Evolutionary conservation across 1,140 invertebrate species (phyloP), one percentile per base, ranked within the genome.

Genomic region (Chlorops oryzae): DNA sequence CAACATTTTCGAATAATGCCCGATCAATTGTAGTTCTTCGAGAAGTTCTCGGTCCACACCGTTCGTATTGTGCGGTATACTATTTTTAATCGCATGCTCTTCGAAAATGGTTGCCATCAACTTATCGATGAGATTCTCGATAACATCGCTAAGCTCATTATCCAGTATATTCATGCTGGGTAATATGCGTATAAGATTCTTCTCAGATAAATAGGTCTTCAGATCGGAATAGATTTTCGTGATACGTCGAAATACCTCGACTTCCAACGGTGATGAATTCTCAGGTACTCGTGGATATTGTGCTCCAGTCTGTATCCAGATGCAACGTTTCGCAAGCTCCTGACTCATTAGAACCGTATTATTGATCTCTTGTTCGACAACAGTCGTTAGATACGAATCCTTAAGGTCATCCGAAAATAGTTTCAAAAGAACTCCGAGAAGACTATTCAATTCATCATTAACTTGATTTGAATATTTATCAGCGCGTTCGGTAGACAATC

Each of bases 341-440:
- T 82, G 80, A 59, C 83, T 83, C 78, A 86, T 83, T 42, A 86
- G 77, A 6, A 88, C 82, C 2, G 84, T 86, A 62, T 88, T 86
- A 58, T 87, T 84, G 1, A 88, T 83, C 70, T 87, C 85, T 77
- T 85, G 88, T 74, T 88, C 85, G 12, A 87, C 81, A 0, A 87
- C 83, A 13, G 85, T 89, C 12, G 82, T 84, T 43, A 88, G 77
- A 72, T 90, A 90, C 7, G 85, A 86, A 57, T 87, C 85, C 55
- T 82, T 78, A 7, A 87, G 78, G 63, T 86, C 85, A 59, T 82
- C 78, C 13, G 84, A 81, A 59, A 85, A 80, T 0, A 87, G 80
- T 15, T 81, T 79, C 32, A 84, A 74, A 17, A 92, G 75, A 3
- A 87, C 76, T 24, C 74, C 72, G 3, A 85, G 73, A 51, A 88